These are phyloP conservation scores for Agrilus cyanescens DNA, from an alignment of 2,888 invertebrate species.

Conservation along the genomic window DNA sequence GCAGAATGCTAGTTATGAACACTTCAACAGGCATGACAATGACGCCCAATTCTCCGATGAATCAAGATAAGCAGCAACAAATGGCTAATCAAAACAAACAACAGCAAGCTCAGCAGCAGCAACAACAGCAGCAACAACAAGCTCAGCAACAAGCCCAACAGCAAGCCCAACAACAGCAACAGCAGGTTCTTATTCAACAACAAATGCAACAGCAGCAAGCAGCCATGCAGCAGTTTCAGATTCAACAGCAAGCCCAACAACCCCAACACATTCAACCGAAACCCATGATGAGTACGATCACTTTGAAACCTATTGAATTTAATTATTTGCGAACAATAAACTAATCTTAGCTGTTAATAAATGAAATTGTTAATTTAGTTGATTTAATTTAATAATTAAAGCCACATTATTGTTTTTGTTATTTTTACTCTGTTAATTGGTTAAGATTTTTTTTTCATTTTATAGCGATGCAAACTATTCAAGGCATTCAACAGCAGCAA, in stretches of 20 bases:
- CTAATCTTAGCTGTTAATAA: background rate
- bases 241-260: constrained; percentile 32
- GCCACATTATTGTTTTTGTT: no score
- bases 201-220: constrained; percentile 23
- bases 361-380: background rate
- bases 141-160: constrained; percentile 24
- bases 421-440: no score
- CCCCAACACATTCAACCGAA: constrained; percentile 43
- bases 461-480: constrained; percentile 46
- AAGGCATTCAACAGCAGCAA: constrained; percentile 39
- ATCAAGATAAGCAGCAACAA: constrained; percentile 42
- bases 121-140: constrained; percentile 36
- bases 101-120: constrained; percentile 38
- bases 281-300: constrained; percentile 42
- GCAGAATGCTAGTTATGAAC: constrained; percentile 47
- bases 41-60: constrained; percentile 44
- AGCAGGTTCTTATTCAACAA: constrained; percentile 25
- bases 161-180: constrained; percentile 29
- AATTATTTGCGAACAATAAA: background rate
- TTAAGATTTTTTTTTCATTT: background rate
- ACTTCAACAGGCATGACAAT: constrained; percentile 44
- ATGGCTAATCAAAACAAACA: constrained; percentile 36
- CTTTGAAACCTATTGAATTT: background rate
- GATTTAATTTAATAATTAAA: background rate
- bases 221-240: constrained; percentile 26